Evolutionary conservation across 2,888 invertebrate species (phyloP).

Genomic region (Mythimna vitellina): DNA sequence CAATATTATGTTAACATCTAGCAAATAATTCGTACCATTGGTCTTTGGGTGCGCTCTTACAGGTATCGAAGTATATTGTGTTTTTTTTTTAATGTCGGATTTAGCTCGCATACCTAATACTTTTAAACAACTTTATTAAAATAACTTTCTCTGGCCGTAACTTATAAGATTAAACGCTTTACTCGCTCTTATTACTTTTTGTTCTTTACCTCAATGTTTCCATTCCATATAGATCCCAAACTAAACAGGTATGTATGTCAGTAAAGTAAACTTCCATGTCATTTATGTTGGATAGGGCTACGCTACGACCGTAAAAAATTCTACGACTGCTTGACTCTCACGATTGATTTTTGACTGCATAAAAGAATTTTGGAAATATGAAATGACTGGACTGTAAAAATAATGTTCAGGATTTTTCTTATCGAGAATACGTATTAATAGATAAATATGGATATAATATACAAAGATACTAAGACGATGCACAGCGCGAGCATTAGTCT

Average conservation of each 20-base stretch:
- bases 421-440: conserved; percentile 17
- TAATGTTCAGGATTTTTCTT: conserved; percentile 9
- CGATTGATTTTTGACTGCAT: not conserved
- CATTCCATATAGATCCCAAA: conserved; percentile 3
- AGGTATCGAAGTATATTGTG: conserved; percentile 45
- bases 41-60: conserved; percentile 62
- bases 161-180: conserved; percentile 31
- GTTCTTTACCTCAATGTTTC: conserved; percentile 35
- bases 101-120: conserved; percentile 35
- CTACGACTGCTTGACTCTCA: conserved; percentile 8
- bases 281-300: conserved; percentile 4
- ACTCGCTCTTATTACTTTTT: conserved; percentile 51
- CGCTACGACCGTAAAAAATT: not conserved
- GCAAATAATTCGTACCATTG: conserved; percentile 65
- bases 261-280: not conserved
- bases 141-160: conserved; percentile 41
- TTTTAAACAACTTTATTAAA: conserved; percentile 31
- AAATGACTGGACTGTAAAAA: conserved; percentile 22
- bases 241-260: not conserved
- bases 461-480: conserved; percentile 24
- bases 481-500: conserved; percentile 11
- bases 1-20: conserved; percentile 62
- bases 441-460: conserved; percentile 24
- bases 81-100: conserved; percentile 16
- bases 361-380: conserved; percentile 16